phyloP scores from a whole-genome alignment of 1,140 invertebrate species.

The Drosophila dunni region DNA sequence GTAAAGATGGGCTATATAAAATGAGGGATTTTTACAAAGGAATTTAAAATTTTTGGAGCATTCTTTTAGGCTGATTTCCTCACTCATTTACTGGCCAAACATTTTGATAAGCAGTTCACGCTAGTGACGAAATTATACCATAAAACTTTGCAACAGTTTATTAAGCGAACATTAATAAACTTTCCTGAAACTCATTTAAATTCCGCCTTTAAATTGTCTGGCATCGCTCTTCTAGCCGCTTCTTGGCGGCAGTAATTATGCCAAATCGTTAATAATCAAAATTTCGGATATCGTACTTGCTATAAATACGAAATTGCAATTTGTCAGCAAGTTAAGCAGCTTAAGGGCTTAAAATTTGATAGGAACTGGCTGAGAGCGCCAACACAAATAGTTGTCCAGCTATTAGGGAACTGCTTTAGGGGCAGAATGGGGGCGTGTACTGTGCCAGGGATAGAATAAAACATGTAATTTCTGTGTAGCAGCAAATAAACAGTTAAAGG shows the following conservation, averaged over 20 bases:
- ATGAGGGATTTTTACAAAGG: no score
- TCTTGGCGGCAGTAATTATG: slow-evolving; percentile 11
- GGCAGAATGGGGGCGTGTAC: no score
- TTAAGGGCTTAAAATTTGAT: slow-evolving; percentile 51
- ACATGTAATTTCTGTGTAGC: slow-evolving; percentile 31
- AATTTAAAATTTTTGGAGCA: no score
- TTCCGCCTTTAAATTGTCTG: no score
- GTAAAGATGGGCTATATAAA: background rate
- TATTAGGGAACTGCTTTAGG: background rate
- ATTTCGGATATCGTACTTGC: background rate
- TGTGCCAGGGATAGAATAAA: background rate
- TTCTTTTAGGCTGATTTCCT: no score
- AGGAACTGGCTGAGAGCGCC: background rate
- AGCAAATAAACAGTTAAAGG: slow-evolving; percentile 70
- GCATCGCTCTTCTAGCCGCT: background rate
- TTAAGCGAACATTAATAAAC: no score
- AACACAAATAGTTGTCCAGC: slow-evolving; percentile 26
- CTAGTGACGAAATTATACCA: no score
- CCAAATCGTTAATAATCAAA: background rate
- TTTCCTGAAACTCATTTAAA: no score
- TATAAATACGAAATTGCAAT: slow-evolving; percentile 28
- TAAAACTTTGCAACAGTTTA: no score
- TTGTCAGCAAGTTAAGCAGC: slow-evolving; percentile 53
- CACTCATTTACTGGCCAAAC: no score
- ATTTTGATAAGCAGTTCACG: no score